Base-by-base conservation (phyloP, 2,797 vertebrate genomes). In the Glyptemys insculpta region DNA sequence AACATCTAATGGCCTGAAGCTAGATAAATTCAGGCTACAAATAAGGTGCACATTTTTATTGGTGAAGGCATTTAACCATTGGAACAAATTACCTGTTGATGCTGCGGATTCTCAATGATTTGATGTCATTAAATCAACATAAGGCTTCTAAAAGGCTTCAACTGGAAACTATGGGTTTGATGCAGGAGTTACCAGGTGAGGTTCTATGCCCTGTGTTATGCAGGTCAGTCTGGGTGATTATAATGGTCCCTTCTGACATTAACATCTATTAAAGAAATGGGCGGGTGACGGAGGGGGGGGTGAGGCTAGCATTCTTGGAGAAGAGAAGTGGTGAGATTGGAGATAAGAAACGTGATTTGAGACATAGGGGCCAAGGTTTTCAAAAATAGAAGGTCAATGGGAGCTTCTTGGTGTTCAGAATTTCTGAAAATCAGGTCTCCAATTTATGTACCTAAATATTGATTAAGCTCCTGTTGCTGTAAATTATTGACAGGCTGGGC, bases 71-170 rank as follows among this genome's bases (percentile, higher is more conserved):
- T 74, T 74, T 41, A 72, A 72, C 68, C 18, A 72, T 41, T 72
- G 37, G 68, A 25, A 12, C 11, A 74, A 23, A 41, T 72, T 21
- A 41, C 10, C 37, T 72, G 11, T 15, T 41, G n/a, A 41, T 72
- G 68, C 21, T 21, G 10, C 25, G 6, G 37, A 62, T 62, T 74
- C 21, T 44, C 68, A 74, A 74, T 41, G 19, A 41, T 12, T 74
- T 74, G 68, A 41, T 23, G 37, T 41, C 37, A 41, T 74, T 27
- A 44, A 74, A 41, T 86, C 49, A 62, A 1, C 12, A 59, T 54
- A 65, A 34, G 68, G 84, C 53, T 27, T 85, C 88, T 89, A 50
- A 91, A 92, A 82, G 65, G 2, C 18, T 50, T 79, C 31, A 83
- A 2, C 54, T 54, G 54, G 54, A 54, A 54, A 54, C 54, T 54